phyloP scores from a whole-genome alignment of 2,797 vertebrate species.

The Paedocypris micromegethes region DNA sequence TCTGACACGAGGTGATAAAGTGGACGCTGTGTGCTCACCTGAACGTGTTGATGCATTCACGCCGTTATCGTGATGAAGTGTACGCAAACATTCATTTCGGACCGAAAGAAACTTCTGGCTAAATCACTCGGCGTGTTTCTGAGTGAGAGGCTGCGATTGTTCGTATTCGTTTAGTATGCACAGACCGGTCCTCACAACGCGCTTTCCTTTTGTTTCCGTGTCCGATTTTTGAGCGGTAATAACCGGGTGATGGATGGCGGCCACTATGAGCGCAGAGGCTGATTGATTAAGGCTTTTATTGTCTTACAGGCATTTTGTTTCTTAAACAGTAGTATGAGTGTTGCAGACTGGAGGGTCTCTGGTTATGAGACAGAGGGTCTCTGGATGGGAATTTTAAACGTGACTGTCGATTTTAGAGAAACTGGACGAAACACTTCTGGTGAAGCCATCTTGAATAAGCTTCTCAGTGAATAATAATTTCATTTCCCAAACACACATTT shows the following conservation, averaged over 20 bases:
- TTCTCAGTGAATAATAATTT: no score
- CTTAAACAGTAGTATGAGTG: conserved; percentile 66
- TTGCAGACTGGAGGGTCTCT: conserved; percentile 44
- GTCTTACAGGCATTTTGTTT: conserved; percentile 58
- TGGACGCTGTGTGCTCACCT: conserved; percentile 2
- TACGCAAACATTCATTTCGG: conserved; percentile 51
- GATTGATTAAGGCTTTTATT: conserved; percentile 69
- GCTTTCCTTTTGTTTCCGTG: conserved; percentile 57
- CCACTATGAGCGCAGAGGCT: conserved; percentile 59
- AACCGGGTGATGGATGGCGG: conserved; percentile 65
- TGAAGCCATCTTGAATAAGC: no score
- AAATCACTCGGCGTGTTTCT: conserved; percentile 54
- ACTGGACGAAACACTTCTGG: no score
- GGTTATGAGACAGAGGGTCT: conserved; percentile 14
- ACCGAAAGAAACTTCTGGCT: conserved; percentile 53
- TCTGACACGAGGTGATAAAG: conserved; percentile 30
- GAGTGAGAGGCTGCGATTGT: conserved; percentile 40
- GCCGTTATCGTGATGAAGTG: conserved; percentile 27
- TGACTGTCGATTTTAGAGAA: conserved; percentile 46
- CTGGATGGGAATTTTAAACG: conserved; percentile 54
- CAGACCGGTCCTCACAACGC: conserved; percentile 57
- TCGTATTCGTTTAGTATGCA: conserved; percentile 47
- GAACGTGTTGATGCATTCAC: conserved; percentile 20
- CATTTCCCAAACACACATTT: no score
- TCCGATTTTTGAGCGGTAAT: conserved; percentile 49